These are phyloP conservation scores for Tryphoninae sp. DNA, from an alignment of 2,888 invertebrate species.

Conservation along the genomic window DNA sequence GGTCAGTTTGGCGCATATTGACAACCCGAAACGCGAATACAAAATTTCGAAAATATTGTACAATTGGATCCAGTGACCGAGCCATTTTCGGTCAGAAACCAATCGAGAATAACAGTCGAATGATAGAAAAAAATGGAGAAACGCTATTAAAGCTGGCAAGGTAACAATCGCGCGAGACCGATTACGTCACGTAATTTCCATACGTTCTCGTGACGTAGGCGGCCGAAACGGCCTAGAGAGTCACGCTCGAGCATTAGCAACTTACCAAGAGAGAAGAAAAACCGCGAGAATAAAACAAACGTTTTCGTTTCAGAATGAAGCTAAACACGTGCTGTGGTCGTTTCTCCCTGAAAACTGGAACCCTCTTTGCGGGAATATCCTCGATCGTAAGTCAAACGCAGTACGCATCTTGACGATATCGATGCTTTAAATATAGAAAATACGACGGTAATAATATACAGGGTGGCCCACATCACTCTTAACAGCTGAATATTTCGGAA, in stretches of 20 bases:
- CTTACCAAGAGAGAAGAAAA: neutral
- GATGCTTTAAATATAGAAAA: too few species aligned
- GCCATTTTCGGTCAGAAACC: neutral
- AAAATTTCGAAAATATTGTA: neutral
- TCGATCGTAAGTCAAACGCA: conserved; percentile 85
- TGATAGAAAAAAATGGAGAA: conserved; percentile 6
- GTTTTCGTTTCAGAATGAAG: conserved; percentile 80
- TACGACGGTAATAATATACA: too few species aligned
- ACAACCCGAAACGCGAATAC: neutral
- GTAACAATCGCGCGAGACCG: conserved; percentile 45
- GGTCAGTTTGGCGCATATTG: neutral
- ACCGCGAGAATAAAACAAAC: neutral
- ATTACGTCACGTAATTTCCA: conserved; percentile 52
- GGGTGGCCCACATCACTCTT: too few species aligned
- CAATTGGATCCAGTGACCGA: neutral
- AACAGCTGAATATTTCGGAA: too few species aligned
- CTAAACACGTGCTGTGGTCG: conserved; percentile 88
- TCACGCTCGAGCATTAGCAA: conserved; percentile 9
- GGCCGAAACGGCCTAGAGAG: conserved; percentile 19
- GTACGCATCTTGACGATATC: too few species aligned
- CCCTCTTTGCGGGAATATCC: conserved; percentile 87
- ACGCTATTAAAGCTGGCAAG: conserved; percentile 50
- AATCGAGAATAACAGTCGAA: neutral
- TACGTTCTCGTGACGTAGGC: conserved; percentile 42
- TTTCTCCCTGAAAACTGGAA: conserved; percentile 88